A percentile compares a stretch with the other conserved stretches of the same genome.
phyloP scores from a whole-genome alignment of 2,797 vertebrate genomes.

The Sandelia bainsii region DNA sequence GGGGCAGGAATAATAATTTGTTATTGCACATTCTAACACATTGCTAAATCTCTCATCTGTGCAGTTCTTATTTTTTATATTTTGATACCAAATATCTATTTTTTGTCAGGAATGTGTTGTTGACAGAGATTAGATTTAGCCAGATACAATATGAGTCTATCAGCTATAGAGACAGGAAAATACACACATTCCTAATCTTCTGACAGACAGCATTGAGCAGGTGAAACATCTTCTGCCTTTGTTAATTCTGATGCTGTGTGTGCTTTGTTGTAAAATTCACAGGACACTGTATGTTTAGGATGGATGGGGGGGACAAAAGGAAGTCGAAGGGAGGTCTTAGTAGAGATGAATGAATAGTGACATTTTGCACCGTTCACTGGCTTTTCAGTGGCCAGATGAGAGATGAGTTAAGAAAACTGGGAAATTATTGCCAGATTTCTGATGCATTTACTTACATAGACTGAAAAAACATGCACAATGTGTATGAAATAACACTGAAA shows the following conservation, averaged over 20 bases:
- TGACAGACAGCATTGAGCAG: conserved; percentile 7
- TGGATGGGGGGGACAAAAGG: background rate
- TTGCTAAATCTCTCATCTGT: conserved; percentile 7
- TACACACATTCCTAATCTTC: conserved; percentile 17
- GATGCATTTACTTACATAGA: background rate
- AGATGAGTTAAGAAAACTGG: background rate
- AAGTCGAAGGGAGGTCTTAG: background rate
- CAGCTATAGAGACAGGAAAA: conserved; percentile 4
- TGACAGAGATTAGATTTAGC: conserved; percentile 25
- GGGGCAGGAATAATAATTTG: conserved; percentile 23
- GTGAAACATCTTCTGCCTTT: background rate
- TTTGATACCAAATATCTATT: conserved; percentile 15
- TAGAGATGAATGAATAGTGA: background rate
- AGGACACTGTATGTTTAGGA: background rate
- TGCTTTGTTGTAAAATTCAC: background rate
- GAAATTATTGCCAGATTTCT: background rate
- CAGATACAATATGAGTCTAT: conserved; percentile 7
- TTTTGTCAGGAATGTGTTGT: conserved; percentile 18
- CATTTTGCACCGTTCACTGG: too few species aligned
- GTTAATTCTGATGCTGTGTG: background rate
- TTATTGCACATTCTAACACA: conserved; percentile 23
- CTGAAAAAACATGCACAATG: too few species aligned
- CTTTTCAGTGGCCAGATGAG: background rate
- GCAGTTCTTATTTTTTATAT: background rate
- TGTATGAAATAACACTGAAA: background rate